Percentiles rank a stretch among this genome's conserved stretches.
phyloP scores from a whole-genome alignment of 2,113 vertebrate genomes.

The Brachypodius melanocephalos region DNA sequence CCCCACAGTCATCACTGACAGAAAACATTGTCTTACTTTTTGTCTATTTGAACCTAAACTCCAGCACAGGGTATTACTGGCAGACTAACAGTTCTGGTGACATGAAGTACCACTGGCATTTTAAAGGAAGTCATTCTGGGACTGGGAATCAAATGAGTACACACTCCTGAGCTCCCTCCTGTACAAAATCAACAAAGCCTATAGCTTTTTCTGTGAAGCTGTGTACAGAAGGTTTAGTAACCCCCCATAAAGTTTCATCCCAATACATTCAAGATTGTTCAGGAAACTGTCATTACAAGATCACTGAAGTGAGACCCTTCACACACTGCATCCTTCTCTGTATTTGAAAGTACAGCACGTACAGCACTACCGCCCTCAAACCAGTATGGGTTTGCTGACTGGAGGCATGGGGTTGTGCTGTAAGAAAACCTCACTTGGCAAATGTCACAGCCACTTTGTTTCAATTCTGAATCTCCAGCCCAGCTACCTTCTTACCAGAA shows the following conservation, averaged over 20 bases:
- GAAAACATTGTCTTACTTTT: neutral
- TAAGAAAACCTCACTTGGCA: neutral
- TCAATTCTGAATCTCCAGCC: neutral
- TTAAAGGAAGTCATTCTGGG: neutral
- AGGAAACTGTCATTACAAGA: neutral
- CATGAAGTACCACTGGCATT: neutral
- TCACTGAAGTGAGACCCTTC: neutral
- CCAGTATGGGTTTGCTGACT: neutral
- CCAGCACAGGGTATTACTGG: neutral
- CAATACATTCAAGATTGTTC: neutral
- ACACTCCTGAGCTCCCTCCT: neutral
- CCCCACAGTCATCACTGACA: neutral
- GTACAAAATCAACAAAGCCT: neutral
- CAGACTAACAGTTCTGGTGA: neutral
- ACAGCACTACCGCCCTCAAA: neutral
- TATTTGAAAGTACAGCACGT: neutral
- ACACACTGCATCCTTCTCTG: neutral
- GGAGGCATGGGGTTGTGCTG: neutral
- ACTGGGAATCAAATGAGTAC: neutral
- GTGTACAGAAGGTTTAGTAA: neutral
- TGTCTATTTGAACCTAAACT: neutral
- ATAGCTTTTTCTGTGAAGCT: neutral
- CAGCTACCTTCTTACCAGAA: neutral
- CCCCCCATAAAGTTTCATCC: neutral
- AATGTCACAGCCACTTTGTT: neutral